phyloP scores from a whole-genome alignment of 2,113 vertebrate genomes.

The Esox niger region DNA sequence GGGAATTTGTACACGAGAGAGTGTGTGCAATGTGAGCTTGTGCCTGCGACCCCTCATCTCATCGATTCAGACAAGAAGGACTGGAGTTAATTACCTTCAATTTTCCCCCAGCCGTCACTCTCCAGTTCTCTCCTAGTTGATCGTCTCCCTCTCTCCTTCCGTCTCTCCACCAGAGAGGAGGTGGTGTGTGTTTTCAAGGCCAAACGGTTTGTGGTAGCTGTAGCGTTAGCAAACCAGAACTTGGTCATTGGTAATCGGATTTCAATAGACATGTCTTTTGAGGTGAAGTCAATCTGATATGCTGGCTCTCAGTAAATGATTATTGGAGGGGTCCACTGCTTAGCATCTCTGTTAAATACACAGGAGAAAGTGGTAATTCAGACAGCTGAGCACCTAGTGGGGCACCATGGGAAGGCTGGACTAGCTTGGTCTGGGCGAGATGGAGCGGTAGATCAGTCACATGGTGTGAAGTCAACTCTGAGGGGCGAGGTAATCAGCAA shows the following conservation, averaged over 20 bases:
- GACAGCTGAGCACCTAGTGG: slow-evolving; percentile 48
- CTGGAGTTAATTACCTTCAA: slow-evolving; percentile 72
- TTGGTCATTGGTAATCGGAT: slow-evolving; percentile 72
- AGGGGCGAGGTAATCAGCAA: too few species aligned
- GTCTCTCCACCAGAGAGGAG: slow-evolving; percentile 39
- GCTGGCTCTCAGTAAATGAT: slow-evolving; percentile 64
- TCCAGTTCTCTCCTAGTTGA: slow-evolving; percentile 44
- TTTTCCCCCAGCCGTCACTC: slow-evolving; percentile 66
- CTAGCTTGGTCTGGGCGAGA: slow-evolving; percentile 57
- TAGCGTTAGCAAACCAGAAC: slow-evolving; percentile 60
- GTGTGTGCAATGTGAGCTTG: slow-evolving; percentile 42
- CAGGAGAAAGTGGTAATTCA: slow-evolving; percentile 59
- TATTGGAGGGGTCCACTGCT: slow-evolving; percentile 43
- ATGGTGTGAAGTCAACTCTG: slow-evolving; percentile 55
- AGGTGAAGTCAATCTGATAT: slow-evolving; percentile 71
- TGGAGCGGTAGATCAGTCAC: slow-evolving; percentile 57
- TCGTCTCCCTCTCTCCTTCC: slow-evolving; percentile 48
- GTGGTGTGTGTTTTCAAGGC: slow-evolving; percentile 74
- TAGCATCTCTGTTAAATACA: slow-evolving; percentile 60
- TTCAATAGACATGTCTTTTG: slow-evolving; percentile 67
- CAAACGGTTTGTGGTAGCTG: slow-evolving; percentile 64
- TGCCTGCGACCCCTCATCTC: slow-evolving; percentile 67
- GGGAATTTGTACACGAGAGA: neutral
- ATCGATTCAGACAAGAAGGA: slow-evolving; percentile 70
- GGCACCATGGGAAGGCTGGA: slow-evolving; percentile 63